Evolutionary conservation across 1,140 invertebrate species (phyloP).

Genomic region (Cotesia vestalis): DNA sequence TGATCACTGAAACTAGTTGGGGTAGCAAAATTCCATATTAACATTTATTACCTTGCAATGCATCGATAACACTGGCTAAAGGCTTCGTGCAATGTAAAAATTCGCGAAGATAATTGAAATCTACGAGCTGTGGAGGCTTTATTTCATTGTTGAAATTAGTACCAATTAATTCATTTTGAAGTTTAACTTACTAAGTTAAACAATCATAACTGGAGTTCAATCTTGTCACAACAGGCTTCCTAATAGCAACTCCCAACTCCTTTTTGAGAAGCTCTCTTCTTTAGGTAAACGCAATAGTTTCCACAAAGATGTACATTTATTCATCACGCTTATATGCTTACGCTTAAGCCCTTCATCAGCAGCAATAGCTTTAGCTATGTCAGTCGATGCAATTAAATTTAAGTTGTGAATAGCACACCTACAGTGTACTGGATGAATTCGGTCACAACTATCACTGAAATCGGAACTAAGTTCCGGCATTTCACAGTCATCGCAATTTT

Average conservation of each 20-base stretch:
- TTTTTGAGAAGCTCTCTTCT: background rate
- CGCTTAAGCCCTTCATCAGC: background rate
- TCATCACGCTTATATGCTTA: background rate
- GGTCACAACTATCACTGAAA: no score
- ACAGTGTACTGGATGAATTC: no score
- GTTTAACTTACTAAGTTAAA: no score
- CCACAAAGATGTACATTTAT: background rate
- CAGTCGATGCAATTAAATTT: slow-evolving; percentile 1
- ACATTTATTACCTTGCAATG: background rate
- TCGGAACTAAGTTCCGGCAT: no score
- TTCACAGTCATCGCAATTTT: no score
- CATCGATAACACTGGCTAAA: background rate
- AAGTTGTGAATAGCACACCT: background rate
- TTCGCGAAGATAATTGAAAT: no score
- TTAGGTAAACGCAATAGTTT: slow-evolving; percentile 7
- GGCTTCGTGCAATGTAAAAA: no score
- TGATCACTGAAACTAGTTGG: background rate
- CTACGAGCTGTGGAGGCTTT: no score
- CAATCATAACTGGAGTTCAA: no score
- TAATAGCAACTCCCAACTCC: background rate
- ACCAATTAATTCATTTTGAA: no score
- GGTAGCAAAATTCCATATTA: background rate
- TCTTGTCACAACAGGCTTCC: no score
- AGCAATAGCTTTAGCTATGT: background rate
- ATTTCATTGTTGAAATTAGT: no score